Evolutionary conservation across 2,113 vertebrate species (phyloP).

Genomic region (Corythaixoides concolor): DNA sequence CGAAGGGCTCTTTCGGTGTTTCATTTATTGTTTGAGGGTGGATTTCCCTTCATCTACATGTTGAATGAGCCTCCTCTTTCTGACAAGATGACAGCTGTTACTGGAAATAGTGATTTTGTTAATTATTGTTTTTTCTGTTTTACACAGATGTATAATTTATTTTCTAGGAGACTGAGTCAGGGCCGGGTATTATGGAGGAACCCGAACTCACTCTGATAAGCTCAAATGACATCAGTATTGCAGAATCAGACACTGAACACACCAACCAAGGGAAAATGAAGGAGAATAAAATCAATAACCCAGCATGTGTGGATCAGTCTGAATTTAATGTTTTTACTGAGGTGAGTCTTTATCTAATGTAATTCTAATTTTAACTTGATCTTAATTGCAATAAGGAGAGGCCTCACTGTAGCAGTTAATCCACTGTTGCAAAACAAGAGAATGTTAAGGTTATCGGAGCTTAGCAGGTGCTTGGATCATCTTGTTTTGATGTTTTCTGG

Average conservation of each 20-base stretch:
- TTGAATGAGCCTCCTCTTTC: background rate
- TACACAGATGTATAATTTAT: background rate
- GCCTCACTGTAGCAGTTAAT: background rate
- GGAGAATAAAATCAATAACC: background rate
- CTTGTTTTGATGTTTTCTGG: background rate
- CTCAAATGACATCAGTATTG: constrained; percentile 77
- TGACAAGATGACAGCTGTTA: background rate
- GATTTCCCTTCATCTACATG: background rate
- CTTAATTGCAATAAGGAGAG: background rate
- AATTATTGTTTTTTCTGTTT: background rate
- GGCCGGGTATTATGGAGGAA: constrained; percentile 89
- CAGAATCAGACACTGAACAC: constrained; percentile 67
- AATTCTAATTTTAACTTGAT: background rate
- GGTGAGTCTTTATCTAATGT: background rate
- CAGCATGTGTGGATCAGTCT: background rate
- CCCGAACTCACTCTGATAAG: constrained; percentile 85
- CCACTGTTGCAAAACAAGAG: background rate
- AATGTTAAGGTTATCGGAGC: background rate
- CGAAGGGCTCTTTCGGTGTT: background rate
- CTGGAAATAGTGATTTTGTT: background rate
- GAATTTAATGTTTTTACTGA: background rate
- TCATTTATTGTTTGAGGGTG: background rate
- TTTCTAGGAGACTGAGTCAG: constrained; percentile 74
- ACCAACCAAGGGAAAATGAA: constrained; percentile 13
- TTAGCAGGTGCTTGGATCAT: background rate